Evolutionary conservation across 35 echinoderm and acorn worm genomes (phyloP).

Genomic region (Diadema setosum): DNA sequence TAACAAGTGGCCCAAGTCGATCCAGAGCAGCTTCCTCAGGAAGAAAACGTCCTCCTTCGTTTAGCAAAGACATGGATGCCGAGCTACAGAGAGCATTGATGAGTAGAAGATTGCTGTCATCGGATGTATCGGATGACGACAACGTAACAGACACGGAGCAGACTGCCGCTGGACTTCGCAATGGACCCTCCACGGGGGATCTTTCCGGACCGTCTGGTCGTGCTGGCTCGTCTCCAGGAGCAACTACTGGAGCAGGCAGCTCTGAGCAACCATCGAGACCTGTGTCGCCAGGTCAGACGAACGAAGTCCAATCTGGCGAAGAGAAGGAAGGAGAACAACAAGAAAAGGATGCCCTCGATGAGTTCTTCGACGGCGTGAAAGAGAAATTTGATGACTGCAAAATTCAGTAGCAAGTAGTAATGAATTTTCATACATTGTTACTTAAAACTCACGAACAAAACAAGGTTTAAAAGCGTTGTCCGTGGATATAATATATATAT

Average conservation of each 20-base stretch:
- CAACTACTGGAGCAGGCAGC: not conserved
- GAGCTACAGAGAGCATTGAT: not conserved
- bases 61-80: not conserved
- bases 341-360: not conserved
- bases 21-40: too few species aligned
- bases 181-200: not conserved
- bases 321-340: not conserved
- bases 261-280: not conserved
- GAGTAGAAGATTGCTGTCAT: not conserved
- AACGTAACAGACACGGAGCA: not conserved
- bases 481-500: too few species aligned
- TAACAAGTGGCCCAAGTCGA: too few species aligned
- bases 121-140: not conserved
- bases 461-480: too few species aligned
- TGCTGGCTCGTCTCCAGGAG: not conserved
- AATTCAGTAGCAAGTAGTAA: too few species aligned
- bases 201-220: not conserved
- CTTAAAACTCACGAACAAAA: too few species aligned
- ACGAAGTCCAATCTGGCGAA: not conserved
- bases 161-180: not conserved
- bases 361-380: not conserved
- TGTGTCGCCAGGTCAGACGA: not conserved
- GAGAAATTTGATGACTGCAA: not conserved
- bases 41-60: too few species aligned
- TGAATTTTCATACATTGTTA: too few species aligned